Base-by-base conservation (phyloP, 1,140 invertebrate genomes). In the Euborellia annulipes region DNA sequence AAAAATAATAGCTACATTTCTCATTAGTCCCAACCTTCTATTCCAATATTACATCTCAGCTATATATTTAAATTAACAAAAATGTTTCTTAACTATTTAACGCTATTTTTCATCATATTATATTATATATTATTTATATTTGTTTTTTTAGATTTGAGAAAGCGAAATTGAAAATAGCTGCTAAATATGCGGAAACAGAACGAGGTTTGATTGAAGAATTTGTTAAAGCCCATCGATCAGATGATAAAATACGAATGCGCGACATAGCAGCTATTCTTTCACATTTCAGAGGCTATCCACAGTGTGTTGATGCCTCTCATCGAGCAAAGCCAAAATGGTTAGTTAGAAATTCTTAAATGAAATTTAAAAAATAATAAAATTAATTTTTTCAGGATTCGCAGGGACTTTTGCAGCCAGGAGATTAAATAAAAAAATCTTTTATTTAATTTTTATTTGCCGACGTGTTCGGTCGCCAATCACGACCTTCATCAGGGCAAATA, bases 291-390 rank as follows among this genome's bases (percentile, higher is more conserved):
- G 85, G 91, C 2, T 98, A 97, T 64, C 83, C 86, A 0, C 82
- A 94, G 52, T 97, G 93, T 65, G 78, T 98, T 47, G 85, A 98
- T 71, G 88, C 90, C 0, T 98, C n/a, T 91, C 60, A 97, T 98
- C 54, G 90, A 96, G 62, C 85, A 95, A 57, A 90, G 89, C 62
- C 92, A 96, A 71, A 80, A 83, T 74, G 83, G 85, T 68, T 63
- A 59, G n/a, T n/a, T n/a, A n/a, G n/a, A n/a, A n/a, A n/a, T n/a
- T n/a, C n/a, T n/a, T n/a, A n/a, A n/a, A n/a, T n/a, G n/a, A n/a
- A n/a, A n/a, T n/a, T n/a, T n/a, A n/a, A n/a, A n/a, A n/a, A n/a
- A n/a, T n/a, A n/a, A n/a, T n/a, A n/a, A n/a, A n/a, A n/a, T n/a
- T n/a, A n/a, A n/a, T n/a, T n/a, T n/a, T n/a, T n/a, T n/a, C n/a